Percentiles rank a stretch among this genome's conserved stretches.
Evolutionary conservation across 2,797 vertebrate genomes (phyloP).

Genomic region (Sebastes trivittatus): DNA sequence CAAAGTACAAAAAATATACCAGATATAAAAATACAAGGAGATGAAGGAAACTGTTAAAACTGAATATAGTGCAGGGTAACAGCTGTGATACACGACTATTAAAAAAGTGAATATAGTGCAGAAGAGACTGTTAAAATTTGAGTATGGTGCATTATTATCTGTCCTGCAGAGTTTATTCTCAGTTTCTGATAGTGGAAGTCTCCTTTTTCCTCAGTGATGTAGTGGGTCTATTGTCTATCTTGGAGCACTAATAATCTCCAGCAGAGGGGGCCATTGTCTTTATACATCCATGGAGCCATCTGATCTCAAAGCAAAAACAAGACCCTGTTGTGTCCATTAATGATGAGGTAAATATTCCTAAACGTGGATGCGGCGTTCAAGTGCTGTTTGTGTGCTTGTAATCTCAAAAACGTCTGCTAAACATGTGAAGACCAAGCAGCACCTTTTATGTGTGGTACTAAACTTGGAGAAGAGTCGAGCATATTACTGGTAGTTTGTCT

Average conservation of each 20-base stretch:
- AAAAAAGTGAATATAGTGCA: too few relatives aligned
- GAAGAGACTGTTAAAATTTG: too few relatives aligned
- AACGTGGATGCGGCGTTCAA: slow-evolving; percentile 23
- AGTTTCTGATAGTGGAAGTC: neutral
- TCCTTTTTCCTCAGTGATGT: neutral
- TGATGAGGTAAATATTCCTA: slow-evolving; percentile 39
- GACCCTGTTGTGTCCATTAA: slow-evolving; percentile 8
- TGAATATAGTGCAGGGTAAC: too few relatives aligned
- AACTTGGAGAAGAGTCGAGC: neutral
- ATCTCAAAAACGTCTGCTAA: rapidly evolving
- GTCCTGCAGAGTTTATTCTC: neutral
- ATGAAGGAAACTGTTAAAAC: too few relatives aligned
- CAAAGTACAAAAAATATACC: too few relatives aligned
- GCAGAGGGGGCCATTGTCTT: slow-evolving; percentile 30
- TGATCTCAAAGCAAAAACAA: neutral
- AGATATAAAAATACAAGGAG: too few relatives aligned
- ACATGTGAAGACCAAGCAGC: too few relatives aligned
- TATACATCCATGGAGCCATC: neutral
- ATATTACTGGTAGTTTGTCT: neutral
- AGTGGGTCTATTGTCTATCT: neutral
- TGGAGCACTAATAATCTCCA: neutral
- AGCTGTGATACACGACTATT: too few relatives aligned
- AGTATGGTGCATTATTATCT: too few relatives aligned
- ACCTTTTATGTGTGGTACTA: too few relatives aligned
- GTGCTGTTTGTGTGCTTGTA: neutral